phyloP scores from a whole-genome alignment of 2,888 invertebrate genomes.

The Herminia tarsipennalis region DNA sequence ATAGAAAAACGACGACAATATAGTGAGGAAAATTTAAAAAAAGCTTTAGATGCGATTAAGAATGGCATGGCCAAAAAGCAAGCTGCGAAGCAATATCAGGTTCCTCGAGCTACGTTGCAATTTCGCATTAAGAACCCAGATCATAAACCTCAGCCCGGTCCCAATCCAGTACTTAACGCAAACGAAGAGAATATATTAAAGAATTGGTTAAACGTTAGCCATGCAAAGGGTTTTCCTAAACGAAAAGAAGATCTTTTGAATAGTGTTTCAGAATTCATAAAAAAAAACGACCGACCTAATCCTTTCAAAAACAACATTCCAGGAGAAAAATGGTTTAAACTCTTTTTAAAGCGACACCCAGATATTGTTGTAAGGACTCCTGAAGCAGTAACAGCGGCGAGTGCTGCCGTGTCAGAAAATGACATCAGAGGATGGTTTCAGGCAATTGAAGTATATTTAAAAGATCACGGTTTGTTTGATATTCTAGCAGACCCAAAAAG shows the following conservation, averaged over 20 bases:
- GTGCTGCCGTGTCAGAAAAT: conserved; percentile 24
- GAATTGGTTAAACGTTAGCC: not conserved
- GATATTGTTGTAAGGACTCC: conserved; percentile 31
- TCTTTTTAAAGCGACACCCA: conserved; percentile 38
- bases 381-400: conserved; percentile 43
- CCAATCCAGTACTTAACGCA: not conserved
- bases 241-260: not conserved
- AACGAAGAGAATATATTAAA: not conserved
- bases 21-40: conserved; percentile 29
- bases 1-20: not conserved
- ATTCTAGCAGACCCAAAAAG: conserved; percentile 28
- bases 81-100: conserved; percentile 2
- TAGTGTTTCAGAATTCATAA: not conserved
- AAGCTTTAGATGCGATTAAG: not conserved
- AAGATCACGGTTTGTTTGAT: conserved; percentile 8
- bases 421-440: conserved; percentile 43
- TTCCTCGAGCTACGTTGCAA: not conserved
- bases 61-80: not conserved
- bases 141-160: not conserved
- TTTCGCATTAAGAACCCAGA: not conserved
- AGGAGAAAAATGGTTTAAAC: conserved; percentile 38
- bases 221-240: not conserved
- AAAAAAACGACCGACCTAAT: not conserved
- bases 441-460: no score
- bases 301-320: not conserved